Evolutionary conservation across 2,113 vertebrate genomes (phyloP).

Genomic region (Sardina pilchardus): DNA sequence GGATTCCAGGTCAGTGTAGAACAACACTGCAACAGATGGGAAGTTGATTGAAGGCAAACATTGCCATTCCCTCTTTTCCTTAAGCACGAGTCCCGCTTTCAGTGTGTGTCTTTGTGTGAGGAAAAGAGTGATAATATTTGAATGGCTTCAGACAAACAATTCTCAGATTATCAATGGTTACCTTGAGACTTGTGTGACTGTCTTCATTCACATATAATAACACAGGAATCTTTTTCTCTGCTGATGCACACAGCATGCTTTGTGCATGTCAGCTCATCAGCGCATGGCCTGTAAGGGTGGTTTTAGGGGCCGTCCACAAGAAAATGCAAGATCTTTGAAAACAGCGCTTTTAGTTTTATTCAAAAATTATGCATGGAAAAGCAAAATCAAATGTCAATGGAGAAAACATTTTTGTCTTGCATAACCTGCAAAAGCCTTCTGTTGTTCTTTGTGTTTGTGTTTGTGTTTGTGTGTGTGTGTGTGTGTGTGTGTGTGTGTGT

Average conservation of each 20-base stretch:
- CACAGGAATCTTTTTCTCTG: background rate
- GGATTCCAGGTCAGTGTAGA: background rate
- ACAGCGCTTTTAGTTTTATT: too few species aligned
- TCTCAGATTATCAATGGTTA: background rate
- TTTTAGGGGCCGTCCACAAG: background rate
- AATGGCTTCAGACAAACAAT: too few species aligned
- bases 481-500: background rate
- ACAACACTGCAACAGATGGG: background rate
- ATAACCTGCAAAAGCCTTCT: background rate
- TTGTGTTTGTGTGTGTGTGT: conserved; percentile 10
- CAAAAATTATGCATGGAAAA: too few species aligned
- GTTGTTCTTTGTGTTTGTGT: background rate
- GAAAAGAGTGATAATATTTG: too few species aligned
- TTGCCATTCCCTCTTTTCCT: background rate
- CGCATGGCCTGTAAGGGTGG: background rate
- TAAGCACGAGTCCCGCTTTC: background rate
- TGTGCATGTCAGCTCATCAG: background rate
- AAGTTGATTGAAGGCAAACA: background rate
- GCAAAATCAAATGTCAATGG: too few species aligned
- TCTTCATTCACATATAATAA: too few species aligned
- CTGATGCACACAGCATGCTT: background rate
- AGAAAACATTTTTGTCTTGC: too few species aligned
- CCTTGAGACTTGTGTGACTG: background rate
- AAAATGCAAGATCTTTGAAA: background rate
- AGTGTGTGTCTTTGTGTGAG: background rate